A percentile compares a stretch with the other conserved stretches of the same genome.
phyloP scores from a whole-genome alignment of 1,140 invertebrate genomes.

The Drosophila kohkoa region DNA sequence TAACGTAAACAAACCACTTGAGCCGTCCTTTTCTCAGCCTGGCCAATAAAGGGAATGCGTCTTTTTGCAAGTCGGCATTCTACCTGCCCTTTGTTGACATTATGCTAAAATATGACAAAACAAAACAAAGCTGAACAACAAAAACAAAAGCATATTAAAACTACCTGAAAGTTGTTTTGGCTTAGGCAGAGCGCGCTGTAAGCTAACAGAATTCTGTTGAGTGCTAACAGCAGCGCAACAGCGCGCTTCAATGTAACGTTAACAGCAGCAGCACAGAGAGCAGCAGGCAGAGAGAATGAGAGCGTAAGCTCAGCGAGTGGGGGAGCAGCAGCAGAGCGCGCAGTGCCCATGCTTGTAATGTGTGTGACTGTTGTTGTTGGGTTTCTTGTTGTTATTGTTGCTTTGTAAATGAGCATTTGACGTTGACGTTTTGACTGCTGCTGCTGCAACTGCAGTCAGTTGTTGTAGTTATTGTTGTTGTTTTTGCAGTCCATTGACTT shows the following conservation, averaged over 20 bases:
- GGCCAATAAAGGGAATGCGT: constrained; percentile 18
- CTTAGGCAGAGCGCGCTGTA: constrained; percentile 23
- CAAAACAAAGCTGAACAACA: background rate
- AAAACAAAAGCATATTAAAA: background rate
- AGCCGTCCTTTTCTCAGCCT: constrained; percentile 1
- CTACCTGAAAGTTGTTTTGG: constrained; percentile 27
- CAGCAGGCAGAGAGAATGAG: constrained; percentile 28
- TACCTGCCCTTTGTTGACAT: constrained; percentile 18
- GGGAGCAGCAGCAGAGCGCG: constrained; percentile 27
- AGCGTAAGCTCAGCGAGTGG: constrained; percentile 32
- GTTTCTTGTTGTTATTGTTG: constrained; percentile 42
- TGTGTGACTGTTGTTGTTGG: constrained; percentile 40
- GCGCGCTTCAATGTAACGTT: constrained; percentile 24
- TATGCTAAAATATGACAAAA: constrained; percentile 31
- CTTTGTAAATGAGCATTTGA: constrained; percentile 58
- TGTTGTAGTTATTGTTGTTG: constrained; percentile 52
- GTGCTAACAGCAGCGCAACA: constrained; percentile 49
- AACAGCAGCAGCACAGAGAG: constrained; percentile 29
- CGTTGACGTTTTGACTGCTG: constrained; percentile 53
- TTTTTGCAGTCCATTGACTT: constrained; percentile 78
- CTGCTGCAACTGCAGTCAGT: constrained; percentile 44
- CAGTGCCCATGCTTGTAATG: constrained; percentile 37
- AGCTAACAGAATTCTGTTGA: constrained; percentile 39
- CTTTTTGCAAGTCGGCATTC: constrained; percentile 9
- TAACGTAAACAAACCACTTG: constrained; percentile 53